Conservation (phyloP, 2,888 invertebrate species). For the Brachyptera putata region DNA sequence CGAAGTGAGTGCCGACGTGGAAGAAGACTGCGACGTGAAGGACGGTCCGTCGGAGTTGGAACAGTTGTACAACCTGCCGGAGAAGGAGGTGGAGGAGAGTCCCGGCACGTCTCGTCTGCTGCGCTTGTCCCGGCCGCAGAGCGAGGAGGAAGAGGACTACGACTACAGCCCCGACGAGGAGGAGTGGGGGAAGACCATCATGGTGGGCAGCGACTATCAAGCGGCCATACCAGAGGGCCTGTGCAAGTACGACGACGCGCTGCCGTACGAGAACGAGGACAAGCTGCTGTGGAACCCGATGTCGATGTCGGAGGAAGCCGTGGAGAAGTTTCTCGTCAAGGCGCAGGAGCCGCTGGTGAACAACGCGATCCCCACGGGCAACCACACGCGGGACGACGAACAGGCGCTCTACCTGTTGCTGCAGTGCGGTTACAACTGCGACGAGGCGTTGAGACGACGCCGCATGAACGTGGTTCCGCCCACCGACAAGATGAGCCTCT, state of each 20-base stretch:
- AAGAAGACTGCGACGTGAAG: conserved; percentile 40
- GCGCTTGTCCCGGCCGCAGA: conserved; percentile 66
- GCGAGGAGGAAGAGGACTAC: conserved; percentile 76
- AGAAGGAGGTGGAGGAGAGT: conserved; percentile 31
- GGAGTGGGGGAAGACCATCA: conserved; percentile 85
- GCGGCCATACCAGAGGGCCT: conserved; percentile 90
- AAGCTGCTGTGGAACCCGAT: conserved; percentile 90
- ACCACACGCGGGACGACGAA: conserved; percentile 79
- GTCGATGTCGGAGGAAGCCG: conserved; percentile 63
- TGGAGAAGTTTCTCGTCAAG: conserved; percentile 72
- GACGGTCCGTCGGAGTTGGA: conserved; percentile 47
- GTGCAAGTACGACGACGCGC: conserved; percentile 87
- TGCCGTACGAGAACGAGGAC: conserved; percentile 93
- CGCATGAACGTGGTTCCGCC: conserved; percentile 65
- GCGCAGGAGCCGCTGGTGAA: conserved; percentile 46
- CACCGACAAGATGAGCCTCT: conserved; percentile 74
- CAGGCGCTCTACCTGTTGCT: conserved; percentile 85
- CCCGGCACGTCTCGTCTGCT: conserved; percentile 47
- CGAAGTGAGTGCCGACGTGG: conserved; percentile 44
- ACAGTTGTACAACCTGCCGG: conserved; percentile 51
- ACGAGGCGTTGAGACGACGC: conserved; percentile 81
- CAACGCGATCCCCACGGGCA: conserved; percentile 60
- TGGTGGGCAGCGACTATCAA: conserved; percentile 93
- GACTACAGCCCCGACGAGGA: conserved; percentile 82
- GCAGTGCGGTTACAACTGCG: conserved; percentile 93